phyloP scores from a whole-genome alignment of 2,113 vertebrate genomes.

The Diphyllodes magnificus region DNA sequence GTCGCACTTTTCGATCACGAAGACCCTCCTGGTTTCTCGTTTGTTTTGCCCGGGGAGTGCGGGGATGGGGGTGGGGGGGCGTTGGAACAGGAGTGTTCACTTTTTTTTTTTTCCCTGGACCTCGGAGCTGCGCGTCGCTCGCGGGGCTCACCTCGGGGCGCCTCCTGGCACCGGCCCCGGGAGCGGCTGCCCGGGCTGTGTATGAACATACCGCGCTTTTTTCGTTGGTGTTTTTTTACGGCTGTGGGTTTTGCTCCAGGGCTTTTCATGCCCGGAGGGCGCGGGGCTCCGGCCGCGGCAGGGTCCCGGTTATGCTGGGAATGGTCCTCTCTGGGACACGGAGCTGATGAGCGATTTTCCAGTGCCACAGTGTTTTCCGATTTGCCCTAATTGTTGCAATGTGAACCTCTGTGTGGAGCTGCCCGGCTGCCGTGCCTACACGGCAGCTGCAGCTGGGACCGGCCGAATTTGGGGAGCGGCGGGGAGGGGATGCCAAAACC shows the following conservation, averaged over 20 bases:
- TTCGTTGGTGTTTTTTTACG: background rate
- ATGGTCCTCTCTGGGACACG: background rate
- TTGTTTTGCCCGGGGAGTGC: background rate
- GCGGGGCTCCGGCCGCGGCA: background rate
- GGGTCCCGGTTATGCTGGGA: background rate
- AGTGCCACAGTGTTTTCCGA: conserved; percentile 43
- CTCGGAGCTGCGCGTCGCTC: background rate
- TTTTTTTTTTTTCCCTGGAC: background rate
- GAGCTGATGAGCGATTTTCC: conserved; percentile 30
- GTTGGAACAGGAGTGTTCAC: background rate
- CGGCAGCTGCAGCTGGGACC: background rate
- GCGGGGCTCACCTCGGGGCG: background rate
- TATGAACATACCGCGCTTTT: background rate
- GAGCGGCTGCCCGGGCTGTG: background rate
- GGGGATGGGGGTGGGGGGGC: too few species aligned
- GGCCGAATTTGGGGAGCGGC: background rate
- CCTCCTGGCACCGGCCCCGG: background rate
- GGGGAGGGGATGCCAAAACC: conserved; percentile 10
- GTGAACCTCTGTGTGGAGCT: conserved; percentile 27
- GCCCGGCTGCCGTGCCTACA: conserved; percentile 22
- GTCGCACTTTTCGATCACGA: background rate
- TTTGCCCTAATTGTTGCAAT: conserved; percentile 40
- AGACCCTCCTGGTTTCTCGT: background rate
- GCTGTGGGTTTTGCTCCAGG: background rate
- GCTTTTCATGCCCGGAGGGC: background rate